These are phyloP conservation scores for Semicossyphus pulcher DNA, from an alignment of 2,113 vertebrate genomes.

Conservation along the genomic window DNA sequence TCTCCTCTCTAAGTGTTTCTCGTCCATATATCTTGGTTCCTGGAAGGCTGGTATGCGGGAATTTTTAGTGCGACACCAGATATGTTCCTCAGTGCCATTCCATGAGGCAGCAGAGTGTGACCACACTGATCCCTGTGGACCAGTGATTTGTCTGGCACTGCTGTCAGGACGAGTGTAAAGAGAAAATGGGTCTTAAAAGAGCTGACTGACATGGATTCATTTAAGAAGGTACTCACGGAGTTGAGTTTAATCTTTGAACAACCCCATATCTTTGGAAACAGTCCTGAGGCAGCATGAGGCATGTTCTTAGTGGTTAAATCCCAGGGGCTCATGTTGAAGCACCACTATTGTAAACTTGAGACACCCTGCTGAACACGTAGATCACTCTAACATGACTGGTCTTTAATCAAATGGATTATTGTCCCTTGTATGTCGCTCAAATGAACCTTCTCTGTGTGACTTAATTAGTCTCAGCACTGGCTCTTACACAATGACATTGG, in stretches of 20 bases:
- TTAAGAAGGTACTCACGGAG: constrained; percentile 4
- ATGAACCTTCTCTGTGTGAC: not conserved
- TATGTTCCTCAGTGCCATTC: constrained; percentile 25
- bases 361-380: not conserved
- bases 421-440: constrained; percentile 6
- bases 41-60: constrained; percentile 41
- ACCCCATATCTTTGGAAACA: constrained; percentile 29
- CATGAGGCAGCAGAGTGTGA: constrained; percentile 38
- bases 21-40: constrained; percentile 27
- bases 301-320: constrained; percentile 34
- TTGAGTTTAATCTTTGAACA: constrained; percentile 19
- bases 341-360: constrained; percentile 34
- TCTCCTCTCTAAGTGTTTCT: not conserved
- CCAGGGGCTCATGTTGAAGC: constrained; percentile 13
- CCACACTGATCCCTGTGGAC: not conserved
- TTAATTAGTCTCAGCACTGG: constrained; percentile 15
- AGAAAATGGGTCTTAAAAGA: not conserved
- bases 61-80: constrained; percentile 41
- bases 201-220: constrained; percentile 29
- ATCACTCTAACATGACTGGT: not conserved
- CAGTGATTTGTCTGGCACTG: constrained; percentile 12
- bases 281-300: constrained; percentile 1
- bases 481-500: constrained; percentile 20
- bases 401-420: constrained; percentile 21
- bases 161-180: constrained; percentile 20